Conservation (phyloP, 92 coral and sea anemone species). For the Heliopora coerulea region DNA sequence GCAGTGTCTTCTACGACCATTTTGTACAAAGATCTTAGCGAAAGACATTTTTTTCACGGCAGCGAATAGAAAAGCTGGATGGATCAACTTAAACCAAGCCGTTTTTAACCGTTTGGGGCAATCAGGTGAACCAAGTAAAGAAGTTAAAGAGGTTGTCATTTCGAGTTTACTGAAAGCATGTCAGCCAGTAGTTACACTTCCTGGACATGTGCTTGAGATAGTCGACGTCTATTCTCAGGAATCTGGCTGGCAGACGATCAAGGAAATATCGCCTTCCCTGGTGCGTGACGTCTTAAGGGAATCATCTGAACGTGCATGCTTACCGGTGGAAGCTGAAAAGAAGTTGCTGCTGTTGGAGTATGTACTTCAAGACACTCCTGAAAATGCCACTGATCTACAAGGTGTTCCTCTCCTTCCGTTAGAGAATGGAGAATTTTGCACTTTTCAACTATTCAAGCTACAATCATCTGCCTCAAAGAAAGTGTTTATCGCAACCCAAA, state of each 20-base stretch:
- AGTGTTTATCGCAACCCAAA: constrained; percentile 56
- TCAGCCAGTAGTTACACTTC: constrained; percentile 72
- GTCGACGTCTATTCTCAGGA: constrained; percentile 38
- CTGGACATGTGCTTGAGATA: constrained; percentile 59
- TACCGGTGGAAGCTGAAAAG: constrained; percentile 36
- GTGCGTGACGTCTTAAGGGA: constrained; percentile 44
- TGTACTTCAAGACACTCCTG: constrained; percentile 46
- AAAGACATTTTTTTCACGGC: constrained; percentile 57
- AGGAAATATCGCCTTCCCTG: constrained; percentile 12
- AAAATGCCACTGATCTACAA: constrained; percentile 47
- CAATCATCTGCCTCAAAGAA: constrained; percentile 18
- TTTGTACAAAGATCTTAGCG: constrained; percentile 46
- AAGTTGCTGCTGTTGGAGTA: constrained; percentile 67
- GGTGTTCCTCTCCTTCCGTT: constrained; percentile 80
- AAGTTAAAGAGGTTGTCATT: constrained; percentile 47
- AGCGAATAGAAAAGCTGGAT: constrained; percentile 51
- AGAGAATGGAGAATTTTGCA: constrained; percentile 62
- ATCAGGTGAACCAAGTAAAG: constrained; percentile 3
- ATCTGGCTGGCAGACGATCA: constrained; percentile 17
- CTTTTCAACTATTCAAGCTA: constrained; percentile 44
- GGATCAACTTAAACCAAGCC: constrained; percentile 55
- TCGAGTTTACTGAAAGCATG: constrained; percentile 59
- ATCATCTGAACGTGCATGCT: background rate
- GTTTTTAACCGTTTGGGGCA: constrained; percentile 61
- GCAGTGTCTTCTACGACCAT: constrained; percentile 58